Base-by-base conservation (phyloP, 1,140 invertebrate genomes). In the Kradibia gibbosae region DNA sequence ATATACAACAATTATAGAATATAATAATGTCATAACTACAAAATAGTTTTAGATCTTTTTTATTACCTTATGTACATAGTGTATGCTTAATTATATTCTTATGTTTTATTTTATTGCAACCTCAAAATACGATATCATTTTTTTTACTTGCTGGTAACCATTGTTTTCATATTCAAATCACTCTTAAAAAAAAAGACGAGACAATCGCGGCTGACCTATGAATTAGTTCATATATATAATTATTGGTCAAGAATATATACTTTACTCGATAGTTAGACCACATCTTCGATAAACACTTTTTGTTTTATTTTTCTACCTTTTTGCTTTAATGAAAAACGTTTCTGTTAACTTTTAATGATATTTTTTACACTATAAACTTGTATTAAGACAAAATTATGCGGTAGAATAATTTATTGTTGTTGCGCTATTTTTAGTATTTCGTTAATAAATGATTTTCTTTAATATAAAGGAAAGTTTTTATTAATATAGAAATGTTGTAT, bases 91-190 rank as follows among this genome's bases (percentile, higher is more conserved):
- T n/a, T n/a, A n/a, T n/a, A n/a, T n/a, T n/a, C n/a, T n/a, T n/a
- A n/a, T n/a, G n/a, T 3, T 36, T 67, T 39, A 67, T 67, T 13
- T 39, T 39, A n/a, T 39, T 15, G 20, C 62, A 67, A 8, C 62
- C 4, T 17, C 15, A 22, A 67, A 78, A n/a, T 36, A 36, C 31
- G 34, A 31, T 17, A n/a, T 53, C 36, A 42, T 71, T 48, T 45
- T 28, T 73, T 45, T 13, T 45, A 39, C 53, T 55, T 15, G 8
- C 50, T 42, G 42, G 31, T 53, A 20, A 48, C 65, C 78, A 80
- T 80, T 80, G 78, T 80, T 62, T 73, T 50, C 25, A 17, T 17
- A 80, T 74, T 80, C 65, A 39, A 80, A 80, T 80, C 65, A n/a
- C 28, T 67, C 70, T 39, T 11, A 36, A 2, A 25, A 28, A 10